Conservation (phyloP, 2,888 invertebrate species). For the Ectemnius continuus region DNA sequence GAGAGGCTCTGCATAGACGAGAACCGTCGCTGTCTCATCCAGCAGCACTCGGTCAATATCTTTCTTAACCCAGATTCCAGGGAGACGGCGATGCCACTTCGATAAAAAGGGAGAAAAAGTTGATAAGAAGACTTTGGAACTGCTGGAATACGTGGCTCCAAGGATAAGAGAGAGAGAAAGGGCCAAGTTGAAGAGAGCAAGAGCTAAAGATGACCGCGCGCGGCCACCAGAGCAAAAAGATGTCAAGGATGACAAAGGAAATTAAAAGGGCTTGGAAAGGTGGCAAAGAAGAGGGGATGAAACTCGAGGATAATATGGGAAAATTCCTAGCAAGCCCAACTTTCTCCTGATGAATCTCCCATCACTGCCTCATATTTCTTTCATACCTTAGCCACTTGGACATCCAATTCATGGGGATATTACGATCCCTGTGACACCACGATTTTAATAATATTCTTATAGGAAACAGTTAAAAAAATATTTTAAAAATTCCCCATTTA, state of each 20-base stretch:
- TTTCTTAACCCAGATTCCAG: constrained; percentile 19
- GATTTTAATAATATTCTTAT: no score
- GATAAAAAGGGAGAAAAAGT: constrained; percentile 13
- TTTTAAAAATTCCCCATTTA: no score
- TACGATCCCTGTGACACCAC: no score
- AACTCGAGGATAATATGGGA: constrained; percentile 38
- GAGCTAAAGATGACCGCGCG: no score
- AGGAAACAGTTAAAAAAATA: no score
- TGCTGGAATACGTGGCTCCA: not conserved
- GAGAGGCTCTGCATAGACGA: no score
- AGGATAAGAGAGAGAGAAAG: no score
- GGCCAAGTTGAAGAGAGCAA: no score
- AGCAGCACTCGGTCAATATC: not conserved
- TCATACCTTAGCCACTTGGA: not conserved
- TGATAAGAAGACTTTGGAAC: not conserved
- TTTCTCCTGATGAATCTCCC: constrained; percentile 35
- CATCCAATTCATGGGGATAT: no score
- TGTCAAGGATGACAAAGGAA: constrained; percentile 12
- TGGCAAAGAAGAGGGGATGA: constrained; percentile 18
- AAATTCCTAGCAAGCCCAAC: constrained; percentile 21
- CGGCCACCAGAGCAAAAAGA: constrained; percentile 4
- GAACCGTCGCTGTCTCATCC: not conserved
- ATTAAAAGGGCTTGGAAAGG: constrained; percentile 10
- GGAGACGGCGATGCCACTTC: constrained; percentile 8
- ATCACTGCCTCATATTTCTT: constrained; percentile 19